phyloP scores from a whole-genome alignment of 2,113 vertebrate species.

The Heliornis fulica region DNA sequence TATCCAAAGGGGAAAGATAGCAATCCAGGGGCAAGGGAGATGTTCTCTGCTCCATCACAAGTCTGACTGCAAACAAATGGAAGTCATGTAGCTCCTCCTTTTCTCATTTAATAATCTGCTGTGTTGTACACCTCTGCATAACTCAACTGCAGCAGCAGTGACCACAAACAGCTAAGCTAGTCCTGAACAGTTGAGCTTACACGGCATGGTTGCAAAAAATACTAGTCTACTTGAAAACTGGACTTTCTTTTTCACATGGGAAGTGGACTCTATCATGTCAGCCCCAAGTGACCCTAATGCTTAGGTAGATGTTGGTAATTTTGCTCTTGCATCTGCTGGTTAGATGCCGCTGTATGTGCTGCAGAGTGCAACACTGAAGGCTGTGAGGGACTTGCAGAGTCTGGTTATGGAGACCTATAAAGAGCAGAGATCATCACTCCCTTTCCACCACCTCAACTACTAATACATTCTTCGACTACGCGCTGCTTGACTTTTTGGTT shows the following conservation, averaged over 20 bases:
- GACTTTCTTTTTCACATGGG: background rate
- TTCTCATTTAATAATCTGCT: background rate
- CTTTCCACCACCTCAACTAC: background rate
- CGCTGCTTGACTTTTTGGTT: background rate
- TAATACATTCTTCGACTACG: constrained; percentile 7
- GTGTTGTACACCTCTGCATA: background rate
- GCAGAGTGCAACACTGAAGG: background rate
- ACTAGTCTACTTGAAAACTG: background rate
- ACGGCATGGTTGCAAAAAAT: background rate
- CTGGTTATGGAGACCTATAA: background rate
- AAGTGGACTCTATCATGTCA: background rate
- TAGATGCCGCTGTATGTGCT: background rate
- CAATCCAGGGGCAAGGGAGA: background rate
- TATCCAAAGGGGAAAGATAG: background rate
- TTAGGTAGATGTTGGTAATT: background rate
- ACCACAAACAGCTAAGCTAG: background rate
- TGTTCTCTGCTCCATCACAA: background rate
- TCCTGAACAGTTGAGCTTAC: background rate
- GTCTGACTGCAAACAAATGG: background rate
- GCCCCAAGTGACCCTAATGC: background rate
- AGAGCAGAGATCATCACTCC: background rate
- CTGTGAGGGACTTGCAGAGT: background rate
- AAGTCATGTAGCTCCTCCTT: background rate
- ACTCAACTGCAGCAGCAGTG: background rate
- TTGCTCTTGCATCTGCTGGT: background rate